Evolutionary conservation across 2,888 invertebrate species (phyloP).

Genomic region (Pomacea canaliculata): DNA sequence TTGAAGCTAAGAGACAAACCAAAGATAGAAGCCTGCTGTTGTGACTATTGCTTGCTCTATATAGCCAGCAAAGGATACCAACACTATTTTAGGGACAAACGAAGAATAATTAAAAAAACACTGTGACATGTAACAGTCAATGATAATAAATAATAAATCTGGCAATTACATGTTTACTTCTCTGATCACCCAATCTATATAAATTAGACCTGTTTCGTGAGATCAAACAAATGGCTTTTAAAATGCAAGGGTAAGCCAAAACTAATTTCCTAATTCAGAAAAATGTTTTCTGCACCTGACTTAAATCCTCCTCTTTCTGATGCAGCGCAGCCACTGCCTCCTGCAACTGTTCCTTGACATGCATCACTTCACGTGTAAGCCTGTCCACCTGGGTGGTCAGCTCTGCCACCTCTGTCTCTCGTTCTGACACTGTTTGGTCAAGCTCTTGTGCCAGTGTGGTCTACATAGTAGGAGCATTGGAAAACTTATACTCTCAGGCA

Average conservation of each 20-base stretch:
- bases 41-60: no score
- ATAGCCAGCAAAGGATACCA: no score
- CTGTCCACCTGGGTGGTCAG: conserved; percentile 32
- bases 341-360: conserved; percentile 41
- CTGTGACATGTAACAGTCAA: no score
- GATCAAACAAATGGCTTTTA: no score
- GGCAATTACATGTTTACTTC: no score
- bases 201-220: no score
- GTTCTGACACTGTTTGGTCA: conserved; percentile 49
- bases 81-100: no score
- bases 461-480: conserved; percentile 30
- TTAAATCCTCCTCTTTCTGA: conserved; percentile 14
- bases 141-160: no score
- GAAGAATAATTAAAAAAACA: no score
- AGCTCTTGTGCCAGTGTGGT: conserved; percentile 58
- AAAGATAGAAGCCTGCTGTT: background rate
- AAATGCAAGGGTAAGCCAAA: no score
- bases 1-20: conserved; percentile 18
- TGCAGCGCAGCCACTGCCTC: conserved; percentile 32
- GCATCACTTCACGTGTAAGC: conserved; percentile 27
- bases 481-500: background rate
- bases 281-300: conserved; percentile 1
- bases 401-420: conserved; percentile 21
- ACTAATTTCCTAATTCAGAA: no score
- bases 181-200: no score